Evolutionary conservation across 2,113 vertebrate species (phyloP).

Genomic region (Columba livia): DNA sequence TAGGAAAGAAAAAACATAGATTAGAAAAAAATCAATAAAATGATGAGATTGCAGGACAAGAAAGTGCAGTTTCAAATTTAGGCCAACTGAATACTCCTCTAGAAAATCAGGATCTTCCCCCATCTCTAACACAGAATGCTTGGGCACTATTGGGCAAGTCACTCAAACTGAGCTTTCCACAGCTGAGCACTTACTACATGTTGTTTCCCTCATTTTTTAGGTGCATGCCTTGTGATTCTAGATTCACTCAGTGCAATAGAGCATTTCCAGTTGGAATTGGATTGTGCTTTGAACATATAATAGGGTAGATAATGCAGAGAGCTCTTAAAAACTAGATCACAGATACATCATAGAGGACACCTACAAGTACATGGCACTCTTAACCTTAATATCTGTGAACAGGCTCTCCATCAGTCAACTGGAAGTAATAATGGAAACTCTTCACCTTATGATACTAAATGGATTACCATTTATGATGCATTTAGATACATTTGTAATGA

Average conservation of each 20-base stretch:
- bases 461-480: not conserved
- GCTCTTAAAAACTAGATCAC: not conserved
- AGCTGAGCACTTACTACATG: not conserved
- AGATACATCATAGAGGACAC: not conserved
- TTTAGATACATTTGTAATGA: not conserved
- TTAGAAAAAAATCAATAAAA: not conserved
- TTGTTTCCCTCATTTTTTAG: not conserved
- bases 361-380: not conserved
- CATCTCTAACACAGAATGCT: not conserved
- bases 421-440: not conserved
- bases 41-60: not conserved
- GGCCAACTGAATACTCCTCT: not conserved
- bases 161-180: not conserved
- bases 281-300: not conserved
- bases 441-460: not conserved
- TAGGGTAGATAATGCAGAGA: not conserved
- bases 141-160: not conserved
- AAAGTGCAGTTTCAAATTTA: not conserved
- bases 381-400: not conserved
- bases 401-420: not conserved
- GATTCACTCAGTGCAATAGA: not conserved
- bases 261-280: not conserved
- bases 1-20: not conserved
- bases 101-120: not conserved
- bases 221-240: not conserved